A percentile compares a stretch with the other conserved stretches of the same genome.
Evolutionary conservation across 2,113 vertebrate genomes (phyloP).

Genomic region (Mugil cephalus): DNA sequence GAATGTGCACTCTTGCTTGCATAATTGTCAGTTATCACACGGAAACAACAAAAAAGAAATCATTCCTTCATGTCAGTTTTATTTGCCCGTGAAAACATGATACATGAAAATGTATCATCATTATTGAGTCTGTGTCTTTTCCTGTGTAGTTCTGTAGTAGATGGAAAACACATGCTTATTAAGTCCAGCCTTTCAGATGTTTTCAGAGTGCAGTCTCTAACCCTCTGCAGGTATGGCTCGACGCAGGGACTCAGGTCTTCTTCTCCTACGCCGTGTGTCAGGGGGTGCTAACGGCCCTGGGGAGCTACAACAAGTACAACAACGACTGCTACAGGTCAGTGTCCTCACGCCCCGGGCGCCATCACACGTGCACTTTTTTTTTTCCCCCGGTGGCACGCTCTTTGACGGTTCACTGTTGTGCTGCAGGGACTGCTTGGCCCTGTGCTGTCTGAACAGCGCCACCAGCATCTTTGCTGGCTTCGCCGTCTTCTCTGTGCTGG

Average conservation of each 20-base stretch:
- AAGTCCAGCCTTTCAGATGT: neutral
- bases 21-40: neutral
- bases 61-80: neutral
- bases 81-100: neutral
- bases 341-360: neutral
- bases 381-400: neutral
- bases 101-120: neutral
- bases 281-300: constrained; percentile 91
- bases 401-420: neutral
- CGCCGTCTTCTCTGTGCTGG: constrained; percentile 89
- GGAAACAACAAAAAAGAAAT: constrained; percentile 1
- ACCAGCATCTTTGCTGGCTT: constrained; percentile 92
- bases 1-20: neutral
- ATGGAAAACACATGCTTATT: constrained; percentile 27
- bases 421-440: constrained; percentile 88
- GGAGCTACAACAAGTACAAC: constrained; percentile 95
- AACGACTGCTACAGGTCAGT: constrained; percentile 94
- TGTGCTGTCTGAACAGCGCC: constrained; percentile 89
- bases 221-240: constrained; percentile 89
- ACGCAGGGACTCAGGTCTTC: constrained; percentile 91
- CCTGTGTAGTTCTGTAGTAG: neutral
- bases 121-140: no score
- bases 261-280: constrained; percentile 91
- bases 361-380: fast-evolving
- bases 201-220: neutral